A percentile compares a stretch with the other conserved stretches of the same genome.
Conservation (phyloP, 2,888 invertebrate species). For the Craniophora ligustri region DNA sequence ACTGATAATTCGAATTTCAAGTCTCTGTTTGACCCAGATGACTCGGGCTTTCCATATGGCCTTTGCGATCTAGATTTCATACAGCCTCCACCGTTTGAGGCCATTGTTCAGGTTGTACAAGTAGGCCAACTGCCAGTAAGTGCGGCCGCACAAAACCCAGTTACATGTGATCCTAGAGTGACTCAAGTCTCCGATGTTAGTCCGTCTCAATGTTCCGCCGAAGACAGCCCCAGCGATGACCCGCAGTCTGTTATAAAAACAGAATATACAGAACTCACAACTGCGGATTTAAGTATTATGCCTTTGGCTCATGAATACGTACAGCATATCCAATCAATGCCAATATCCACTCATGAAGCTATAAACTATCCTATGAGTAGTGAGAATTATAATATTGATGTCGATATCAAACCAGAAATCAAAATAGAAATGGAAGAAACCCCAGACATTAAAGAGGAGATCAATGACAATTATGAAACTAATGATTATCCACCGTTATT, state of each 20-base stretch:
- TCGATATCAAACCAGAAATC: conserved; percentile 72
- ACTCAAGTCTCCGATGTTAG: conserved; percentile 83
- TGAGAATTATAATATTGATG: conserved; percentile 68
- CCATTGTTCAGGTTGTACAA: conserved; percentile 89
- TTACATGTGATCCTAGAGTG: conserved; percentile 83
- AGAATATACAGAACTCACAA: conserved; percentile 84
- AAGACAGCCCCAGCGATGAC: conserved; percentile 76
- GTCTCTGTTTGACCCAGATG: conserved; percentile 22
- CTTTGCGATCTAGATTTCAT: conserved; percentile 86
- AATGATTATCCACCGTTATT: conserved; percentile 53
- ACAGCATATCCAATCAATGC: conserved; percentile 65
- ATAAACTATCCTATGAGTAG: conserved; percentile 57
- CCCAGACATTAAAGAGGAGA: conserved; percentile 60
- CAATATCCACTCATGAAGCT: conserved; percentile 60
- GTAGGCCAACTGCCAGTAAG: conserved; percentile 85
- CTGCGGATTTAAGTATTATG: conserved; percentile 77
- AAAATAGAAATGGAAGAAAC: conserved; percentile 72
- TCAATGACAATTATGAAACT: conserved; percentile 54
- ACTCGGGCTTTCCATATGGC: conserved; percentile 52
- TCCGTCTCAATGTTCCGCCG: conserved; percentile 80
- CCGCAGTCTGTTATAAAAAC: conserved; percentile 76
- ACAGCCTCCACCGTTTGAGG: conserved; percentile 79
- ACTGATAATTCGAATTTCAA: conserved; percentile 25
- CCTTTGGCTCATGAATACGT: conserved; percentile 76
- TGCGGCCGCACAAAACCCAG: conserved; percentile 82